Percentiles rank a stretch among this genome's conserved stretches.
Conservation (phyloP, 2,797 vertebrate genomes). For the Sebastes itinus region DNA sequence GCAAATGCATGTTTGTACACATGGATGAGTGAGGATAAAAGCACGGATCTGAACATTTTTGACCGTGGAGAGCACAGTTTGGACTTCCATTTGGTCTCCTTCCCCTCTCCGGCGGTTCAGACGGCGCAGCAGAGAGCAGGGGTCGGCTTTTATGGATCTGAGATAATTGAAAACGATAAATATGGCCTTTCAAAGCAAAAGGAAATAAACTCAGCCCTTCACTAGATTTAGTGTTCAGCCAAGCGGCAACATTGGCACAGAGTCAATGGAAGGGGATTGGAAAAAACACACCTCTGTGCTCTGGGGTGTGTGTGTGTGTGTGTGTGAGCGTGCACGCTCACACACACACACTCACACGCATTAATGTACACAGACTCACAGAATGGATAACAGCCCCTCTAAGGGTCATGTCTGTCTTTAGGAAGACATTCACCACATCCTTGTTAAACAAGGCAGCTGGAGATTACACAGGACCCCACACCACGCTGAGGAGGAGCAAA, state of each 20-base stretch:
- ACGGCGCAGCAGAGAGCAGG: constrained; percentile 17
- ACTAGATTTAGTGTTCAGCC: constrained; percentile 69
- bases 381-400: constrained; percentile 17
- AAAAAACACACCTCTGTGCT: constrained; percentile 32
- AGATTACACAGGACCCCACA: background rate
- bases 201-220: constrained; percentile 68
- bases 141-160: constrained; percentile 70
- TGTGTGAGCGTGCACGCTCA: background rate
- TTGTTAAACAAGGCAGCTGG: constrained; percentile 51
- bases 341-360: background rate
- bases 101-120: constrained; percentile 10
- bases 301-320: background rate
- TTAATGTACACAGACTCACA: background rate
- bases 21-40: background rate
- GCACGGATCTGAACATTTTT: background rate
- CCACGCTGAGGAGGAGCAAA: background rate
- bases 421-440: constrained; percentile 38
- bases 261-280: constrained; percentile 32
- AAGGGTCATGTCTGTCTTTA: constrained; percentile 32
- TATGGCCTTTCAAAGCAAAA: constrained; percentile 72
- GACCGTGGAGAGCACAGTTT: background rate
- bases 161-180: constrained; percentile 79
- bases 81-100: constrained; percentile 11
- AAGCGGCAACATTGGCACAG: constrained; percentile 49
- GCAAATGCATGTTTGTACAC: background rate